These are phyloP conservation scores for Timema podura DNA, from an alignment of 2,888 invertebrate genomes.

Conservation along the genomic window DNA sequence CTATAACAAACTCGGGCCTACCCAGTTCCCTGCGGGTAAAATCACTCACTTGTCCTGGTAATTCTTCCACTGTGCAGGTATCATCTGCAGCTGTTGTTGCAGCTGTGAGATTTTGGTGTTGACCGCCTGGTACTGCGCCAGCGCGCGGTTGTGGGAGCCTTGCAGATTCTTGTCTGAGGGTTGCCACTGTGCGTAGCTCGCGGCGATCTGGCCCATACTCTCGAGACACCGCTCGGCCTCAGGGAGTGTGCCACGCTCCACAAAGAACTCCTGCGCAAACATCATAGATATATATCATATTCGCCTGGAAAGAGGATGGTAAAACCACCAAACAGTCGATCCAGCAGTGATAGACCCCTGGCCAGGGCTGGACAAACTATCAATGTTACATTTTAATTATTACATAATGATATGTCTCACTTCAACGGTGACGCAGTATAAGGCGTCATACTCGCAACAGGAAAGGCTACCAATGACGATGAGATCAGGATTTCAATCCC, in stretches of 20 bases:
- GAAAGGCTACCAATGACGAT: no score
- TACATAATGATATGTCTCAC: no score
- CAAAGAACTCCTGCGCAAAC: constrained; percentile 41
- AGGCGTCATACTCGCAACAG: no score
- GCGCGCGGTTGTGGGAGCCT: constrained; percentile 62
- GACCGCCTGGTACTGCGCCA: constrained; percentile 70
- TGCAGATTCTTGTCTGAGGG: constrained; percentile 62
- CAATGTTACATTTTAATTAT: no score
- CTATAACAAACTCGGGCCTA: not conserved
- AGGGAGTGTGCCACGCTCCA: constrained; percentile 34
- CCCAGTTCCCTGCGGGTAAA: not conserved
- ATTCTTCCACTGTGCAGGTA: constrained; percentile 86
- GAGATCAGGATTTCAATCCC: no score
- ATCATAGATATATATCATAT: not conserved
- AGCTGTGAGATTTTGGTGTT: constrained; percentile 68
- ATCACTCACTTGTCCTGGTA: constrained; percentile 64
- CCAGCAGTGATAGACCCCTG: no score
- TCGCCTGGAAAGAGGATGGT: no score
- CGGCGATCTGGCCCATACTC: constrained; percentile 69
- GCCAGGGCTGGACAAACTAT: no score
- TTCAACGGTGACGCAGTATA: no score
- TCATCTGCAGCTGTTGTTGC: constrained; percentile 69
- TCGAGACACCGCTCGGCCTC: constrained; percentile 73
- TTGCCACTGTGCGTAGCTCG: constrained; percentile 62
- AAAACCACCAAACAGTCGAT: no score